These are phyloP conservation scores for Linurgus olivaceus DNA, from an alignment of 2,797 vertebrate genomes.

Conservation along the genomic window DNA sequence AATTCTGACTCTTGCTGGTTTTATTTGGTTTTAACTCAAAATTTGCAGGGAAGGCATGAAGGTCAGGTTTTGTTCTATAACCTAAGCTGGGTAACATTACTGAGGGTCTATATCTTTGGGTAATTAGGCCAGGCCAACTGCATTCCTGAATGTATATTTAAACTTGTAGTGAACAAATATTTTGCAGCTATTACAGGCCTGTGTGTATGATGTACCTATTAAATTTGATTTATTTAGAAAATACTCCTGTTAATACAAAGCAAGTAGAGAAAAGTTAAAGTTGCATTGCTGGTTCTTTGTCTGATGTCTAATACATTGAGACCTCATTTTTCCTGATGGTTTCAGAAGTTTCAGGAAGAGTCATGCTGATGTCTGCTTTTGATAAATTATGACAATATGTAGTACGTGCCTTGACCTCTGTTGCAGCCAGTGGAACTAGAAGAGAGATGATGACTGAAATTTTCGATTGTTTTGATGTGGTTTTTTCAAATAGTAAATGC, in stretches of 20 bases:
- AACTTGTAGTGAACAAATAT: neutral
- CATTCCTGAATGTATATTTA: conserved; percentile 33
- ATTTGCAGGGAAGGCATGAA: neutral
- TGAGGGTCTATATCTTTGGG: neutral
- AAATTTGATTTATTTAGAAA: conserved; percentile 40
- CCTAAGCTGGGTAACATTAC: neutral
- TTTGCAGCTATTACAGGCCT: neutral
- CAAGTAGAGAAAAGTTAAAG: neutral
- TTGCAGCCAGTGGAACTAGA: neutral
- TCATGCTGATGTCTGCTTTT: neutral
- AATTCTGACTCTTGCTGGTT: conserved; percentile 6
- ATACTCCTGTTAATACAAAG: neutral
- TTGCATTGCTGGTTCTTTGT: neutral
- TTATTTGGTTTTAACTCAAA: conserved; percentile 29
- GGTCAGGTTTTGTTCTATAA: neutral
- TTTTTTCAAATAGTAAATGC: neutral
- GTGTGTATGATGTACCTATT: neutral
- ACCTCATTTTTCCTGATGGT: neutral
- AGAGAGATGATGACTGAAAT: neutral
- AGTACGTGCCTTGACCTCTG: neutral
- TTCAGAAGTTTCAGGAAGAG: neutral
- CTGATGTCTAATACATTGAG: neutral
- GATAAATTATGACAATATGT: neutral
- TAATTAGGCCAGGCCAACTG: neutral
- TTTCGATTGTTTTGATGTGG: neutral